Evolutionary conservation across 2,888 invertebrate genomes (phyloP).

Genomic region (Diabrotica balteata): DNA sequence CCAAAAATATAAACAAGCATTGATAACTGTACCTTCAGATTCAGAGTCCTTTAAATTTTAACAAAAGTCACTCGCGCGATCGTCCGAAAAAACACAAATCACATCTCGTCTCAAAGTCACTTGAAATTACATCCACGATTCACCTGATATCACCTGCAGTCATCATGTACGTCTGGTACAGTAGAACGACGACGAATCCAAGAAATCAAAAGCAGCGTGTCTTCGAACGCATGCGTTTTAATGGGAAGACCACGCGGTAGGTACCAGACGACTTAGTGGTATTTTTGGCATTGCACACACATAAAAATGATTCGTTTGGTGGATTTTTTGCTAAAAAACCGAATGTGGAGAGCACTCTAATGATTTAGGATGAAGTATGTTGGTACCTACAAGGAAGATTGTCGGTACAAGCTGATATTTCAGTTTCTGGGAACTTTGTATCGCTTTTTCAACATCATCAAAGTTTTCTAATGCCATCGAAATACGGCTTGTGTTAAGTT

Average conservation of each 20-base stretch:
- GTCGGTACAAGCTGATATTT: too few species aligned
- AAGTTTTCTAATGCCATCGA: too few species aligned
- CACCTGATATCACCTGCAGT: slow-evolving; percentile 19
- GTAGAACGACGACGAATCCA: slow-evolving; percentile 12
- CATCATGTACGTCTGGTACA: slow-evolving; percentile 29
- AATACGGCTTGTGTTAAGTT: too few species aligned
- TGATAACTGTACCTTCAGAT: too few species aligned
- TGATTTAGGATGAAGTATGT: too few species aligned
- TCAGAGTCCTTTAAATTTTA: too few species aligned
- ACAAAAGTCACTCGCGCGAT: slow-evolving; percentile 1
- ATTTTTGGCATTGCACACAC: slow-evolving; percentile 13
- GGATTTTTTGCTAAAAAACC: neutral
- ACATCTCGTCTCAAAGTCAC: slow-evolving; percentile 1
- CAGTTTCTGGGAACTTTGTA: too few species aligned
- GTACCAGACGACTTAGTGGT: slow-evolving; percentile 6
- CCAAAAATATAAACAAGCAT: too few species aligned
- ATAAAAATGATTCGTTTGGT: slow-evolving; percentile 9
- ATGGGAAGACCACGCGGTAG: slow-evolving; percentile 26
- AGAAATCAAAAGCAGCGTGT: slow-evolving; percentile 52
- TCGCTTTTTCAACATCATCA: too few species aligned
- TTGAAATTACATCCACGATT: slow-evolving; percentile 12
- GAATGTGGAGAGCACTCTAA: neutral
- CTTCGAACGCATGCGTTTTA: slow-evolving; percentile 49
- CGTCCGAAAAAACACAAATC: slow-evolving; percentile 11
- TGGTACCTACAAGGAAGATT: too few species aligned